Evolutionary conservation across 30 jellyfish, hydroid and myxozoan genomes (phyloP), one percentile per base, ranked within the genome.

Genomic region (Pseudorhiza aurosa): DNA sequence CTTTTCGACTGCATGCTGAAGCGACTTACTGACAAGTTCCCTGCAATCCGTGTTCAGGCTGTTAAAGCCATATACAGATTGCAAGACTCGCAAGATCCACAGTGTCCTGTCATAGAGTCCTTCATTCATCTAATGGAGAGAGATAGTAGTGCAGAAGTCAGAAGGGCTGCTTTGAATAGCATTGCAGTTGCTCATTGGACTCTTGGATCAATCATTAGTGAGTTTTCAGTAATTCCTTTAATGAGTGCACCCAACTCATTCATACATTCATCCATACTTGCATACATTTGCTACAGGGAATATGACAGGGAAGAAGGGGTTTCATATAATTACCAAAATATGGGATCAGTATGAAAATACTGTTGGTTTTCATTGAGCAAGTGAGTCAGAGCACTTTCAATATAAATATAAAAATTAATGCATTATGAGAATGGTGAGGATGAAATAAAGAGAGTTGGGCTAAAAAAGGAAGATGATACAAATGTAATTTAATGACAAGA

Each of bases 121-220:
- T 93, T 87, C 42, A 21, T 93, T 27, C 94, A 87, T 76, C 68
- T 87, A 15, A 62, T 93, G 96, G 84, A 82, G 36, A 80, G 77
- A 33, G 99, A 93, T 58, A 69, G 91, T 44, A 86, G 87, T 82
- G 86, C 99, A n/a, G 97, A 86, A 77, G 98, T 92, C 24, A 60
- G 98, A 40, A 58, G 92, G 72, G 87, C 96, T 31, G 85, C 82
- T 36, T 81, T 92, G 15, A 33, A 77, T n/a, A 92, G 73, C 39
- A 92, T 92, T 45, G 96, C 98, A 19, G 74, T 92, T 33, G 65
- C 96, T 14, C 72, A 76, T 30, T 58, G 82, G 82, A 92, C 96
- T 17, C 85, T 92, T 31, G 83, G 75, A 17, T 55, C 83, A 17
- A 73, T 92, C 27, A 28, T 92, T 5, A 79, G 98, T 92, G 45